Conservation (phyloP, 53 echinoderm and acorn worm species). For the Henricia sp. region DNA sequence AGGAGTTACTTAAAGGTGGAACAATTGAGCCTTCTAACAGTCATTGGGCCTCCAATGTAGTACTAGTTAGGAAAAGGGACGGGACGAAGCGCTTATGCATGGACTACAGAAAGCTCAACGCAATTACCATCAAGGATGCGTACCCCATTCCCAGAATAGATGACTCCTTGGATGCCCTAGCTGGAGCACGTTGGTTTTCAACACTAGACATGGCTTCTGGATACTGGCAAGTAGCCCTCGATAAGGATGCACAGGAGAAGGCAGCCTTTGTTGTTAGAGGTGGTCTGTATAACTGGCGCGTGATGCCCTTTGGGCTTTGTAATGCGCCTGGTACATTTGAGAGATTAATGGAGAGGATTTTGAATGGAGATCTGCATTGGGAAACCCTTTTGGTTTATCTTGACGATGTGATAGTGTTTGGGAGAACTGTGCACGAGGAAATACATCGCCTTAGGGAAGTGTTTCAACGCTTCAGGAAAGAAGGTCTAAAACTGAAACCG, state of each 20-base stretch:
- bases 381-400: no score
- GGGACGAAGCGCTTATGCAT: conserved; percentile 22
- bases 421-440: no score
- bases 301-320: conserved; percentile 40
- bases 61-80: conserved; percentile 49
- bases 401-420: no score
- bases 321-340: conserved; percentile 49
- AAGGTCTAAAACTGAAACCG: no score
- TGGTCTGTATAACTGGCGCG: conserved; percentile 25
- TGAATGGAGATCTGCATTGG: conserved; percentile 24
- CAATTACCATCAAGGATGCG: conserved; percentile 31
- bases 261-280: conserved; percentile 30
- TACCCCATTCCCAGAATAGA: no score
- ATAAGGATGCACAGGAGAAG: conserved; percentile 7
- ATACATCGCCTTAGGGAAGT: conserved; percentile 1
- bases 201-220: conserved; percentile 38
- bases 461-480: conserved; percentile 27
- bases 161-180: conserved; percentile 17
- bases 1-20: conserved; percentile 3
- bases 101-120: conserved; percentile 28
- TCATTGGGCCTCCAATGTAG: conserved; percentile 12
- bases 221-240: conserved; percentile 33
- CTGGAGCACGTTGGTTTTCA: conserved; percentile 2
- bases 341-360: conserved; percentile 30
- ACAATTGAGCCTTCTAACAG: conserved; percentile 7